Conservation (phyloP, 2,888 invertebrate species). For the Clepsis dumicolana region DNA sequence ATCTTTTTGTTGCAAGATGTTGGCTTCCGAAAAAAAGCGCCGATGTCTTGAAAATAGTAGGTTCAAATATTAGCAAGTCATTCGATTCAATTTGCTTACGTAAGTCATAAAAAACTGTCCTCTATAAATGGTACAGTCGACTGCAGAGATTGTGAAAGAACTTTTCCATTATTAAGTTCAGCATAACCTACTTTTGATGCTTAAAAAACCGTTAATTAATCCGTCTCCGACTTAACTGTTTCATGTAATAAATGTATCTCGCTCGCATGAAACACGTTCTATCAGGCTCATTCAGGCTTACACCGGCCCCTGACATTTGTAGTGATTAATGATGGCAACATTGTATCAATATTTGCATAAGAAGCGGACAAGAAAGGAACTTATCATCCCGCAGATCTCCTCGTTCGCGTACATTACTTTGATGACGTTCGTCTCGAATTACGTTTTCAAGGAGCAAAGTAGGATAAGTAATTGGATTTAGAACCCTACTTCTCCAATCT, state of each 20-base stretch:
- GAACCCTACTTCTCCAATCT: constrained; percentile 51
- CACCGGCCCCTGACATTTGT: constrained; percentile 65
- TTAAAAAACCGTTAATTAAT: constrained; percentile 26
- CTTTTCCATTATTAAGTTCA: neutral
- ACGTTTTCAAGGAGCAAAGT: constrained; percentile 45
- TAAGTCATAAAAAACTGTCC: too few species aligned
- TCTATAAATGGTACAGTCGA: neutral
- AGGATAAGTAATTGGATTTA: constrained; percentile 46
- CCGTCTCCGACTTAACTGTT: constrained; percentile 13
- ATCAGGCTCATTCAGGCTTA: constrained; percentile 18
- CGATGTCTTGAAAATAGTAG: too few species aligned
- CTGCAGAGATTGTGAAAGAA: neutral
- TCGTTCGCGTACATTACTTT: constrained; percentile 67
- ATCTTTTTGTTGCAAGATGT: constrained; percentile 22
- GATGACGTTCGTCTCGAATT: constrained; percentile 71
- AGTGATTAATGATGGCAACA: constrained; percentile 82
- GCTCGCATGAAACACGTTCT: constrained; percentile 28
- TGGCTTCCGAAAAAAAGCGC: neutral
- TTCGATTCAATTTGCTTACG: neutral
- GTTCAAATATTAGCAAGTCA: too few species aligned
- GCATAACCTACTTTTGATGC: neutral
- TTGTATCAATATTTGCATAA: constrained; percentile 85
- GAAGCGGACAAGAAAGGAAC: constrained; percentile 79
- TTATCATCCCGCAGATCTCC: constrained; percentile 76
- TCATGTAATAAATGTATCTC: constrained; percentile 26